Evolutionary conservation across 2,888 invertebrate genomes (phyloP), one percentile per base, ranked within the genome.

Genomic region (Cataglyphis altisquamis): DNA sequence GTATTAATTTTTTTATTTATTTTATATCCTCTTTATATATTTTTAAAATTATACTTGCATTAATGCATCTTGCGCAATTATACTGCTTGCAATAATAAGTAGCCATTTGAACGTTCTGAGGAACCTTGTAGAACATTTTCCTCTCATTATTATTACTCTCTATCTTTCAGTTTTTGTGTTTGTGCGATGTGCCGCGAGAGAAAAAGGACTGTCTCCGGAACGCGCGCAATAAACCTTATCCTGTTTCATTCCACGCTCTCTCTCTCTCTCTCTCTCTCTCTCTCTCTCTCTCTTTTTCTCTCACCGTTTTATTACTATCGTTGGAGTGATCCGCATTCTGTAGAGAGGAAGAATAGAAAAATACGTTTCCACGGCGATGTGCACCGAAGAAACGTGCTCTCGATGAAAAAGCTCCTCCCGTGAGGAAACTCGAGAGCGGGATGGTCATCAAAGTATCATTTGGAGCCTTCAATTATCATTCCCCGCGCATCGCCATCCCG

Each of bases 361-460:
- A 78, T 78, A 78, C 21, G 18, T 60, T 60, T 77, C 36, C 55
- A 29, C 29, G 15, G 5, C 25, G 25, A 5, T 77, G 52, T 36
- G 32, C 32, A 36, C 25, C 52, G 41, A 67, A 55, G 55, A 67
- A 67, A 29, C 36, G 29, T 36, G n/a, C 5, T 32, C 45, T 8
- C 45, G 45, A 70, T 60, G 12, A 70, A 80, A 80, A 80, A 80
- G 12, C 36, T n/a, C 0, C 15, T 70, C 25, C 4, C 41, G 21
- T 18, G 45, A 52, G 67, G 36, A 70, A 60, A 70, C 21, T 21
- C 41, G 15, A 18, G 72, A 80, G 60, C 36, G 8, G 57, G 12
- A 70, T 62, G 12, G 45, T 70, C 72, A 80, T 80, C 70, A 80
- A 70, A 80, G 45, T 80, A 80, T 80, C 78, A 70, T 80, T 70